phyloP scores from a whole-genome alignment of 2,797 vertebrate genomes.

The Champsocephalus gunnari region DNA sequence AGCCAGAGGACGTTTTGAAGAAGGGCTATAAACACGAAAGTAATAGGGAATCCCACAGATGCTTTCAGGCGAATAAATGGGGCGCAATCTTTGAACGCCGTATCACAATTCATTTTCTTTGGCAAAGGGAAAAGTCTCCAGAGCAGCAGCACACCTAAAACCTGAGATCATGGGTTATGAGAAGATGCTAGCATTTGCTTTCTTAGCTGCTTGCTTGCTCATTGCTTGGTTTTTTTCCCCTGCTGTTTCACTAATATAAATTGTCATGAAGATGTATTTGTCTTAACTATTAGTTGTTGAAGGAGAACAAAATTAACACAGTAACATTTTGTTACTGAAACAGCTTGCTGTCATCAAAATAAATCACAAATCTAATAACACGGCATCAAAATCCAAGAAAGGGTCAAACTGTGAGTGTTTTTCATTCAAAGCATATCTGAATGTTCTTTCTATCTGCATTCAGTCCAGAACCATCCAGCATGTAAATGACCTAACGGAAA shows the following conservation, averaged over 20 bases:
- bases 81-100: too few relatives aligned
- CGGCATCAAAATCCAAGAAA: background rate
- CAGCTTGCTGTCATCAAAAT: conserved; percentile 4
- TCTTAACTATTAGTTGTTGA: background rate
- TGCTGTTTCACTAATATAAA: conserved; percentile 6
- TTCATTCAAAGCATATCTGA: conserved; percentile 30
- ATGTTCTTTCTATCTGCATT: conserved; percentile 26
- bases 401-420: conserved; percentile 1
- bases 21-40: too few relatives aligned
- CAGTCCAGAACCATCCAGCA: conserved; percentile 14
- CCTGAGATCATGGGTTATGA: background rate
- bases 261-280: background rate
- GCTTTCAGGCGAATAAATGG: too few relatives aligned
- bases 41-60: too few relatives aligned
- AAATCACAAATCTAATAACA: conserved; percentile 27
- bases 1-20: too few relatives aligned
- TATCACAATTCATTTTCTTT: background rate
- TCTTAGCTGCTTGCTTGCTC: background rate
- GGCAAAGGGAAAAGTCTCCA: background rate
- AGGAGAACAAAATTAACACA: conserved; percentile 1
- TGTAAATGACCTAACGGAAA: conserved; percentile 19
- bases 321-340: background rate
- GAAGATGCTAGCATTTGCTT: background rate
- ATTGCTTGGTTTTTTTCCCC: background rate
- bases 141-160: background rate